Conservation (phyloP, 2,797 vertebrate genomes). For the Bryconaethiops microstoma region DNA sequence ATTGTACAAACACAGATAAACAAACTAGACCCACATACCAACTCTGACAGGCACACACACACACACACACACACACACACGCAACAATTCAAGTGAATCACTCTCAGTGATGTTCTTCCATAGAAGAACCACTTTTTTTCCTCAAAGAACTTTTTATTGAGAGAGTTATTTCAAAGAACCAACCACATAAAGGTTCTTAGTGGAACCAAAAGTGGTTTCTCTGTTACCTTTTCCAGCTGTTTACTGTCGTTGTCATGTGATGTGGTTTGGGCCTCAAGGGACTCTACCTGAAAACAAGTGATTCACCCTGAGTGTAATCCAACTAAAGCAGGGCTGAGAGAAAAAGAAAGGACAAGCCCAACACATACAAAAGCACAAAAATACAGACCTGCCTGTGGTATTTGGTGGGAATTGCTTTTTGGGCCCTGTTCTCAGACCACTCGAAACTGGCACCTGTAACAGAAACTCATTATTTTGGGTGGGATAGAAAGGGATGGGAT, state of each 20-base stretch:
- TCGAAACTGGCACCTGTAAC: conserved; percentile 3
- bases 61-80: too few species aligned
- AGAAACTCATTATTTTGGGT: conserved; percentile 19
- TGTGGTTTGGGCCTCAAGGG: neutral
- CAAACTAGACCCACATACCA: too few species aligned
- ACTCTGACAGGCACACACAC: too few species aligned
- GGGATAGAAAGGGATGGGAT: neutral
- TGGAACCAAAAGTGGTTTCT: too few species aligned
- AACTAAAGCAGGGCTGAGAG: conserved; percentile 6
- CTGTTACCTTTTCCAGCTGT: neutral
- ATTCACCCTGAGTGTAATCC: conserved; percentile 34
- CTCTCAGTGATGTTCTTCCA: too few species aligned
- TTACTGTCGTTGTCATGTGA: neutral
- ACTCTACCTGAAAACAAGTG: conserved; percentile 1
- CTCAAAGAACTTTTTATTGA: too few species aligned
- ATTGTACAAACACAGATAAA: too few species aligned
- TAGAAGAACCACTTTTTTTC: too few species aligned
- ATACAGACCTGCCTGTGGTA: conserved; percentile 68
- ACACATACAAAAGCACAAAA: conserved; percentile 35
- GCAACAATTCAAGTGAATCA: too few species aligned
- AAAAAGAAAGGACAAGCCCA: conserved; percentile 19
- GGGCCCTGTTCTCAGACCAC: conserved; percentile 26
- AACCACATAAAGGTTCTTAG: too few species aligned
- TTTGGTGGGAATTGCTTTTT: conserved; percentile 17
- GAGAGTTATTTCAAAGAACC: too few species aligned